These are phyloP conservation scores for Drosophila sechellia DNA, from an alignment of 1,140 invertebrate genomes.

Conservation along the genomic window DNA sequence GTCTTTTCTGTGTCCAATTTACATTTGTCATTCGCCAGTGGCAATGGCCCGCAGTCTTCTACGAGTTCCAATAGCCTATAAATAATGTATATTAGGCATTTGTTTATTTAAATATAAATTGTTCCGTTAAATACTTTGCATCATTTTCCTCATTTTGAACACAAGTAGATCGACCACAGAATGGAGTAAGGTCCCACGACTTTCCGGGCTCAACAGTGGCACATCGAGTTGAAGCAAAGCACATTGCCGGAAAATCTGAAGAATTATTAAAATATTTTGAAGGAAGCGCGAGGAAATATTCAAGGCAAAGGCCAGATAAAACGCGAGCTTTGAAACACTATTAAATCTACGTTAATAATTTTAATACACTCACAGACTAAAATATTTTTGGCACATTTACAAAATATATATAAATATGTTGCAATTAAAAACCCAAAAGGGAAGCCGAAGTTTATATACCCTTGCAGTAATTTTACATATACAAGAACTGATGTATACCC, in stretches of 20 bases:
- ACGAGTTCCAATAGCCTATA: slow-evolving; percentile 91
- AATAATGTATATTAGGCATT: not conserved
- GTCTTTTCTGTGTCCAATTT: slow-evolving; percentile 93
- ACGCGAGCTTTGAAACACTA: too few relatives aligned
- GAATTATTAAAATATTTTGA: slow-evolving; percentile 19
- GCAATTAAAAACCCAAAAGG: too few relatives aligned
- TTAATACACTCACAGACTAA: too few relatives aligned
- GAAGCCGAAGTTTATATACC: too few relatives aligned
- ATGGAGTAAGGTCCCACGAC: slow-evolving; percentile 93
- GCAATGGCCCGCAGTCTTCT: slow-evolving; percentile 94
- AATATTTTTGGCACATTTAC: too few relatives aligned
- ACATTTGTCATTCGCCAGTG: slow-evolving; percentile 93
- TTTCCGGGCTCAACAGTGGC: slow-evolving; percentile 93
- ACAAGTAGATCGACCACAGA: slow-evolving; percentile 94
- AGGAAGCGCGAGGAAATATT: not conserved
- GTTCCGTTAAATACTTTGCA: slow-evolving; percentile 76
- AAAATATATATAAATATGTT: too few relatives aligned
- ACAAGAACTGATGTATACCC: too few relatives aligned
- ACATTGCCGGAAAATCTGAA: slow-evolving; percentile 94
- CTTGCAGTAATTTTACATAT: too few relatives aligned
- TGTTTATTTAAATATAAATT: not conserved
- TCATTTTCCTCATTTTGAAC: slow-evolving; percentile 90
- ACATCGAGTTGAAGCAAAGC: slow-evolving; percentile 95
- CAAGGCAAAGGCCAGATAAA: too few relatives aligned
- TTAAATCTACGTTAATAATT: too few relatives aligned